Base-by-base conservation (phyloP, 2,113 vertebrate genomes). In the Zapus hudsonius region DNA sequence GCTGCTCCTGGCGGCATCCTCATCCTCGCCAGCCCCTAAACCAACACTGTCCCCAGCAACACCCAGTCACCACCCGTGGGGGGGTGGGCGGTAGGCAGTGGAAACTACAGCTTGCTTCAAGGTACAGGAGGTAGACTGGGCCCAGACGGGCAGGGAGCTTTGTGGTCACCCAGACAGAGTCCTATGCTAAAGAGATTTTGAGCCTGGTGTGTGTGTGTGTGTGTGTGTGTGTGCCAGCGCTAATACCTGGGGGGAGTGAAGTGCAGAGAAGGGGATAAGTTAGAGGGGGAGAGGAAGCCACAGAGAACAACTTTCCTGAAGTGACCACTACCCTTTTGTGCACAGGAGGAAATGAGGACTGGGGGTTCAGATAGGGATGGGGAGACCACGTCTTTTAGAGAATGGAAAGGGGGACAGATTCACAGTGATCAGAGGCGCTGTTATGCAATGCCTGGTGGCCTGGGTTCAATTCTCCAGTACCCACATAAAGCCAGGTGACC, bases 121-220 rank as follows among this genome's bases (percentile, higher is more conserved):
- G 87, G 81, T 63, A 1, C n/a, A n/a, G n/a, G n/a, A n/a, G n/a
- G n/a, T n/a, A n/a, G n/a, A n/a, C 86, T 16, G 93, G 27, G 70
- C 70, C 36, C 1, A 7, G 66, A 36, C 17, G 82, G 44, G 29
- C 52, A 20, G 70, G 79, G 88, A 83, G 74, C 36, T 69, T 36
- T 19, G 36, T 40, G 6, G 86, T 90, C 94, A 93, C 90, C 90
- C 82, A 82, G 90, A 73, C 78, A 74, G 16, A 78, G 82, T 90
- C 96, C 96, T 92, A 95, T 92, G 95, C 92, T 96, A 96, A 97
- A 95, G 38, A 95, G 95, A 94, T 96, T 96, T 95, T 47, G 55
- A 89, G 52, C 69, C 31, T 0, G 44, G 36, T 90, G 82, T 95
- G 95, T 94, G 89, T 96, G 92, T 92, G 82, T 85, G 88, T 33